These are phyloP conservation scores for Lamprologus ornatipinnis DNA, from an alignment of 2,113 vertebrate species.

Conservation along the genomic window DNA sequence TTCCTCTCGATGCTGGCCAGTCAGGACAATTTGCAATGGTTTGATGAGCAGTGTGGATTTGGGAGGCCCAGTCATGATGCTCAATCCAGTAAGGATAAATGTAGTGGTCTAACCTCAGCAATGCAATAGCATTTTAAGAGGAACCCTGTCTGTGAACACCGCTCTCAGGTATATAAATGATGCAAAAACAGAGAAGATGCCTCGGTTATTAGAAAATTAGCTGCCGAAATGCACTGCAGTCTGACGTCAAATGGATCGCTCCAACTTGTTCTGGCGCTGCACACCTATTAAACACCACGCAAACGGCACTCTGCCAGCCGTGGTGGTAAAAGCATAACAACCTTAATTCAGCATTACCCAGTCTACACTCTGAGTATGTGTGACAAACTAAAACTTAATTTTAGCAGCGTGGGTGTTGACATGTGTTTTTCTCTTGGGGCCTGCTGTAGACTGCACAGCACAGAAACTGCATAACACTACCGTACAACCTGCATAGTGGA, in stretches of 20 bases:
- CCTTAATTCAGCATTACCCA: background rate
- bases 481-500: background rate
- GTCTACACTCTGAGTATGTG: background rate
- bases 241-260: background rate
- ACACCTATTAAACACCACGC: background rate
- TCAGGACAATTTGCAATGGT: slow-evolving; percentile 55
- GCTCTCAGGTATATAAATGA: background rate
- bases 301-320: background rate
- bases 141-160: background rate
- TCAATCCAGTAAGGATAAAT: background rate
- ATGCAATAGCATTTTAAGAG: background rate
- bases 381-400: slow-evolving; percentile 9
- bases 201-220: background rate
- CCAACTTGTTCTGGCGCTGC: background rate
- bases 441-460: background rate
- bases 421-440: background rate
- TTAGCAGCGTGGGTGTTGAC: background rate
- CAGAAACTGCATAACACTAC: background rate
- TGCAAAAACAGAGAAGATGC: background rate
- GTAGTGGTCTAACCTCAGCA: background rate
- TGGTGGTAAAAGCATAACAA: background rate
- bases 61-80: background rate
- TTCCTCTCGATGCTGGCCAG: slow-evolving; percentile 51
- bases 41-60: slow-evolving; percentile 38
- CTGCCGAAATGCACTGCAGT: background rate